Evolutionary conservation across 2,113 vertebrate species (phyloP), one percentile per base, ranked within the genome.

Genomic region (Electrona antarctica): DNA sequence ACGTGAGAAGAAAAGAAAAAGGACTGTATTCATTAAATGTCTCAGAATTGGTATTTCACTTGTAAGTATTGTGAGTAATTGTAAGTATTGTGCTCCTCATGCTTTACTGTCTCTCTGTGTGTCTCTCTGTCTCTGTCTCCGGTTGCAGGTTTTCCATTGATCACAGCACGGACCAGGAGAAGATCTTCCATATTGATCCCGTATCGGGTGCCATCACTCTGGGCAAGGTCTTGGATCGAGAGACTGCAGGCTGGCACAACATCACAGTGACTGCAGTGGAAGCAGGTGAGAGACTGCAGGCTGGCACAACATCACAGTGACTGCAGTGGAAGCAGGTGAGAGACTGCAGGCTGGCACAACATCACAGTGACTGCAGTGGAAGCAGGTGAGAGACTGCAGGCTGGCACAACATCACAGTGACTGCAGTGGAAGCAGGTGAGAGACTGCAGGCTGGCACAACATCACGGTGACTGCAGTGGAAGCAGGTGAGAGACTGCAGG

Each of bases 161-260:
- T 88, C 94, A 87, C 4, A 92, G 86, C 81, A 95, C 96, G 0
- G 96, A 99, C 52, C 60, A 88, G 29, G 97, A 98, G 78, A 94
- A 95, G 89, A 96, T 98, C 88, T 99, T 99, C 74, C 92, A 96
- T 79, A 97, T 99, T 1, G 95, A 99, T 70, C 92, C 94, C 2
- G 90, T 96, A 74, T 95, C 96, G 0, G 98, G 98, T 1, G 94
- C 95, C 74, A 95, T 99, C 64, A 95, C 95, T 65, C 94, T 97
- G 33, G 95, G 93, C 78, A 97, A 98, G 88, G 87, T 93, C 64
- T 87, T 99, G 92, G 98, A 99, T 88, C 87, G 98, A 1, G 98
- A 99, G 90, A 96, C 96, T 0, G 95, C 97, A 0, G 97, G 97
- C 72, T 99, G 98, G 98, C 96, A 99, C 93, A 99, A 99, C 85